A percentile compares a stretch with the other conserved stretches of the same genome.
These are phyloP conservation scores for Clamator glandarius DNA, from an alignment of 2,797 vertebrate genomes.

Conservation along the genomic window DNA sequence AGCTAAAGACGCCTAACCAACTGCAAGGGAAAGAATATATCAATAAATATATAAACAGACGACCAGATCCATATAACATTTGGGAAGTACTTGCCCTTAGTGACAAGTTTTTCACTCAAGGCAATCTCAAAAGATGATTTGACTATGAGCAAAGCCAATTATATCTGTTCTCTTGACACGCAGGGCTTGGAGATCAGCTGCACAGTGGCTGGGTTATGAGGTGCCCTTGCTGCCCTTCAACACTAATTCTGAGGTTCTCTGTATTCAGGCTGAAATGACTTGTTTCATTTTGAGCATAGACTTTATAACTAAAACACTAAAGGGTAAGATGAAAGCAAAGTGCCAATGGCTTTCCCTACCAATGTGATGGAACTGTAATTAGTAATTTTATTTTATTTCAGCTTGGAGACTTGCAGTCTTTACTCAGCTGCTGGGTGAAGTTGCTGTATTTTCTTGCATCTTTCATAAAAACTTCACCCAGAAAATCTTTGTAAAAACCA, in stretches of 20 bases:
- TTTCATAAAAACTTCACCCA: neutral
- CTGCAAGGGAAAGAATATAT: neutral
- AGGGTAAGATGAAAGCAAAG: neutral
- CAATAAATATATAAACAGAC: neutral
- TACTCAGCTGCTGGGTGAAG: neutral
- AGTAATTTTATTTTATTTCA: neutral
- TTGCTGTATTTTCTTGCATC: neutral
- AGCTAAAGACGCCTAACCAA: neutral
- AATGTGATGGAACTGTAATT: neutral
- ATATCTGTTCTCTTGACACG: rapidly evolving
- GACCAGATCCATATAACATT: neutral
- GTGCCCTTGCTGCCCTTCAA: neutral
- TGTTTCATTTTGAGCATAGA: neutral
- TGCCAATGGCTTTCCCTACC: no score
- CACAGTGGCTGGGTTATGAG: rapidly evolving
- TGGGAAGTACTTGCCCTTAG: neutral
- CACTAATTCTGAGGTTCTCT: neutral
- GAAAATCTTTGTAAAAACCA: neutral
- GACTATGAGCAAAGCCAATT: neutral
- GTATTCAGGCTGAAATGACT: neutral
- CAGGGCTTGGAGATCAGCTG: neutral
- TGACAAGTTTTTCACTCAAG: neutral
- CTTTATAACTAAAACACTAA: neutral
- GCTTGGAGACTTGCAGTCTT: neutral
- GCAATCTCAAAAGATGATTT: neutral